Evolutionary conservation across 2,888 invertebrate species (phyloP), one percentile per base, ranked within the genome.

Genomic region (Mycogona germanica): DNA sequence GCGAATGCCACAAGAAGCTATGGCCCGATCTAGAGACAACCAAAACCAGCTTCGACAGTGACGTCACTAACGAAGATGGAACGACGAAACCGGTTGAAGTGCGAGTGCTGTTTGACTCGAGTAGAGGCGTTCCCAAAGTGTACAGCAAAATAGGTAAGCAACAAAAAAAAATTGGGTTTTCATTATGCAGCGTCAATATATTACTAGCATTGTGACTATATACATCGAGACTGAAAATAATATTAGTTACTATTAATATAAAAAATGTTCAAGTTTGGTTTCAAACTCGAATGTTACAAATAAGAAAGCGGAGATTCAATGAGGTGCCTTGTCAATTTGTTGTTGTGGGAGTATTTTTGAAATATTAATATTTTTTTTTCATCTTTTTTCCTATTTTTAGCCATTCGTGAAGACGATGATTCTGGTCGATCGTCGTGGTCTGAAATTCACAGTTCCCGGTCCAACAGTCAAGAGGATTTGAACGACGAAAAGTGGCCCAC

Each of bases 381-480:
- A 21, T 45, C 7, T 21, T 45, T 45, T 45, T 21, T 45, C 9
- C 7, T 25, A 7, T 29, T n/a, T 4, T 3, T 35, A 46, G 37
- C 52, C 1, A 26, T 45, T n/a, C 35, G 56, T 65, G 77, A 78
- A 64, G 78, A 78, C 59, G 78, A 79, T 62, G 79, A 78, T 37
- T 77, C 80, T 9, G 65, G 65, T 6, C 52, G 63, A 63, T 77
- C 79, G 42, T 70, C 81, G 56, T 82, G 82, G 77, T 70, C 80
- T 62, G 80, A 63, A 64, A 82, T 81, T 56, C 80, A 80, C 63
- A 80, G 79, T 29, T 77, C 77, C 44, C 77, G 12, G 38, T 51
- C 32, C 25, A 38, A 55, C 14, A 58, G 56, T 38, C 56, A 57
- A 32, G 56, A 57, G 76, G 81, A 73, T 74, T 40, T 60, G 2